Evolutionary conservation across 2,113 vertebrate species (phyloP), one percentile per base, ranked within the genome.

Genomic region (Urocitellus parryii): DNA sequence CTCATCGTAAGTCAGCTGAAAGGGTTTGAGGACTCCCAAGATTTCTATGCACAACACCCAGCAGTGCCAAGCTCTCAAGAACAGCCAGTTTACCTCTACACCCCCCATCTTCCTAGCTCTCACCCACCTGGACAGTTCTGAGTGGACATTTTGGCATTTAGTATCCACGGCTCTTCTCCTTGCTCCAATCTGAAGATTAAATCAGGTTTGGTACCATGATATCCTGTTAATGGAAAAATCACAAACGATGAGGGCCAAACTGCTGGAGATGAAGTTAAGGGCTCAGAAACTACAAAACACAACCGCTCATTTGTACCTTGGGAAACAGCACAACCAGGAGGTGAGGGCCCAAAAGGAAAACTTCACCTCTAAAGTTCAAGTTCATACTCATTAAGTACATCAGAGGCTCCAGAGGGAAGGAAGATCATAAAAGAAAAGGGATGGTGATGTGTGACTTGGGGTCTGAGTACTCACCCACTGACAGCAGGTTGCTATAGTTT

Each of bases 161-260:
- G 51, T 58, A 70, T 94, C 90, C 97, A 97, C 0, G 96, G 97
- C 37, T 98, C 97, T 92, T 97, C 88, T 96, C 95, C 97, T 90
- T 97, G 97, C 56, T 98, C 97, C 94, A 97, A 82, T 82, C 93
- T 97, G 94, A 94, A 96, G 89, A 97, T 84, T 85, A 97, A 76
- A 63, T 97, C 97, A 51, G 96, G 97, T 85, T 97, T 97, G 70
- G 82, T 63, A 84, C 86, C 97, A 67, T 73, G 95, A 86, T 97
- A 97, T 9, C 97, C 97, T 98, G 96, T 97, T 87, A 70, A 84
- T 22, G 39, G n/a, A 83, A 96, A 45, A 95, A 95, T 51, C 63
- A 93, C 29, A 97, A 65, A 94, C 29, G 63, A 74, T 48, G 4
- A 78, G 22, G 77, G 39, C 34, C 77, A 74, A 27, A 29, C 10